Evolutionary conservation across 2,113 vertebrate species (phyloP).

Genomic region (Eleginops maclovinus): DNA sequence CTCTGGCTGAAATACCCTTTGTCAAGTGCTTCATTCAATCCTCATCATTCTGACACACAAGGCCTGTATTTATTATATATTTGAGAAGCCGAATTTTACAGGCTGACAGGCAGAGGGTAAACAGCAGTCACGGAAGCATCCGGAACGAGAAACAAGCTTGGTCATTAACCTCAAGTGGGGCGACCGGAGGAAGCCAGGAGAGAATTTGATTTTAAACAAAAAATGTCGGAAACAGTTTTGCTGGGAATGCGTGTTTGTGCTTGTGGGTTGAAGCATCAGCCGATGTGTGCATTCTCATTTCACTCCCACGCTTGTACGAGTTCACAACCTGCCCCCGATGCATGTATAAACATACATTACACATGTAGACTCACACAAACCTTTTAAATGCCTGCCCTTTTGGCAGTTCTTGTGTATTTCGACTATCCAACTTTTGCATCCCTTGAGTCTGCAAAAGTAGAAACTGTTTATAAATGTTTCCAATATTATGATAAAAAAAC

Average conservation of each 20-base stretch:
- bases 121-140: slow-evolving; percentile 57
- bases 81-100: slow-evolving; percentile 42
- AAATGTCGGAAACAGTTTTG: slow-evolving; percentile 11
- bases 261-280: slow-evolving; percentile 2
- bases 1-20: slow-evolving; percentile 46
- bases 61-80: slow-evolving; percentile 55
- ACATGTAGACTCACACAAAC: background rate
- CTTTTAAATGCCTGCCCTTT: background rate
- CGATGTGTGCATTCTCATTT: background rate
- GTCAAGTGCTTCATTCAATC: slow-evolving; percentile 49
- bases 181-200: slow-evolving; percentile 16
- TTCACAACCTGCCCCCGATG: background rate
- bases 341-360: background rate
- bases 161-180: slow-evolving; percentile 55
- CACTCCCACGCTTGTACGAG: background rate
- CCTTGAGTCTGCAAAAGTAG: background rate
- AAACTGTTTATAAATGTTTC: background rate
- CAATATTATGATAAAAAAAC: background rate
- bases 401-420: background rate
- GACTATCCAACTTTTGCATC: background rate
- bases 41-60: slow-evolving; percentile 49
- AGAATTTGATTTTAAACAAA: slow-evolving; percentile 33
- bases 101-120: slow-evolving; percentile 61
- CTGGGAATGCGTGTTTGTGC: slow-evolving; percentile 11
- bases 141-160: slow-evolving; percentile 48